Base-by-base conservation (phyloP, 2,797 vertebrate genomes). In the Alauda arvensis region DNA sequence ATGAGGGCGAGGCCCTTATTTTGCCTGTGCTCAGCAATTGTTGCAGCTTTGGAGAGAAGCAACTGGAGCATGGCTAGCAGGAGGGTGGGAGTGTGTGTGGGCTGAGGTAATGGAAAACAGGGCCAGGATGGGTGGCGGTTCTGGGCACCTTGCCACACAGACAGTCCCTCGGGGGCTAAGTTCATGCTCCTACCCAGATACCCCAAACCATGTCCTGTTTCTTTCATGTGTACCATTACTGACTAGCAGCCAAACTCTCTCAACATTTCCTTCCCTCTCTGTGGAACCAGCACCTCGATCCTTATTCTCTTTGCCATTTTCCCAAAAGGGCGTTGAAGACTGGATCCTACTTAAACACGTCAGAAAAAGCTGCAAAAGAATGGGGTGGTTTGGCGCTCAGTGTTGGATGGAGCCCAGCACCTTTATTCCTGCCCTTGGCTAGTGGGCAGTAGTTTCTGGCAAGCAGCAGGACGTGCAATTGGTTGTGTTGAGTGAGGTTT, bases 31-130 rank as follows among this genome's bases (percentile, higher is more conserved):
- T 84, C 40, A n/a, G 77, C 66, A 55, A 9, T 59, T n/a, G 23
- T 61, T 90, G 78, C 28, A 68, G 68, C 56, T 66, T 67, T n/a
- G 59, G 52, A 77, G 71, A 59, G 72, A 57, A 92, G 18, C 61
- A 25, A 12, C 24, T 40, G 0, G 2, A 55, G 78, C n/a, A 3
- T 39, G 85, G 88, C 78, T 91, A 88, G 85, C 76, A 71, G 66
- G 40, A 75, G 78, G 55, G 72, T 71, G 71, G 83, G 91, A 89
- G 78, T 19, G 77, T 89, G 92, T 92, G 89, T 92, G 88, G 92
- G 91, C 91, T 94, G 93, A 93, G 88, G 91, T 85, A 94, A 94
- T 91, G 81, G 83, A 65, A 92, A 92, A 42, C 75, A 57, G 68
- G 87, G 87, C 83, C 81, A 82, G 87, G 83, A 91, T 93, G 91